Base-by-base conservation (phyloP, 53 echinoderm and acorn worm genomes). In the Holothuria scabra region DNA sequence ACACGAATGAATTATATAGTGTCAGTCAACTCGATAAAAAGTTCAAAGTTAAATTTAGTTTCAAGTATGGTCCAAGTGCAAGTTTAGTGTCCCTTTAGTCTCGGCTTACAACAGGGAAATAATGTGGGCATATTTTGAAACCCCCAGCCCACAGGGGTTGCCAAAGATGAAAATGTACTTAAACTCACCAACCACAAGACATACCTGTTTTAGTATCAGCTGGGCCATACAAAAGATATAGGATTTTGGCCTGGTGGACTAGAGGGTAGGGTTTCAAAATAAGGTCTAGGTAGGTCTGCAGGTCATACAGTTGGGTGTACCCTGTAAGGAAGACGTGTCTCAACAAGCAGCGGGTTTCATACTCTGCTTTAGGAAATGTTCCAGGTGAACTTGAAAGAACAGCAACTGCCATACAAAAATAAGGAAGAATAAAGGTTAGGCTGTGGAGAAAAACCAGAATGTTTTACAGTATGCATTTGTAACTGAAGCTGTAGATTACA, bases 171-270 rank as follows among this genome's bases (percentile, higher is more conserved):
- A 44, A 10, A 44, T 5, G 10, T 44, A 44, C 18, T 52, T 14
- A 6, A 14, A 52, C 18, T 18, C 2, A 52, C 14, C 52, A 52
- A 52, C 52, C 52, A 3, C 18, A 1, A 16, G 20, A 65, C 59
- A 70, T 59, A 90, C 93, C 88, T 79, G 81, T 68, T 11, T 31
- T 55, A 22, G 74, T 71, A 65, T 85, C 76, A 5, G 89, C 79
- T 23, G 93, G 93, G 60, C 96, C 96, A 81, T 94, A 94, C 19
- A 96, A 37, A 12, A 96, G 85, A 56, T 90, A 85, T 21, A 96
- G 86, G 16, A 96, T 32, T 52, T 93, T 91, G 12, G 96, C 96
- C 64, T 96, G 96, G 35, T 96, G 92, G 3, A 96, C 96, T 80
- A 96, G 86, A 41, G 96, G 96, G 70, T 90, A 94, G 0, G 93